Conservation (phyloP, 2,797 vertebrate species). For the Pantherophis vulpinus region DNA sequence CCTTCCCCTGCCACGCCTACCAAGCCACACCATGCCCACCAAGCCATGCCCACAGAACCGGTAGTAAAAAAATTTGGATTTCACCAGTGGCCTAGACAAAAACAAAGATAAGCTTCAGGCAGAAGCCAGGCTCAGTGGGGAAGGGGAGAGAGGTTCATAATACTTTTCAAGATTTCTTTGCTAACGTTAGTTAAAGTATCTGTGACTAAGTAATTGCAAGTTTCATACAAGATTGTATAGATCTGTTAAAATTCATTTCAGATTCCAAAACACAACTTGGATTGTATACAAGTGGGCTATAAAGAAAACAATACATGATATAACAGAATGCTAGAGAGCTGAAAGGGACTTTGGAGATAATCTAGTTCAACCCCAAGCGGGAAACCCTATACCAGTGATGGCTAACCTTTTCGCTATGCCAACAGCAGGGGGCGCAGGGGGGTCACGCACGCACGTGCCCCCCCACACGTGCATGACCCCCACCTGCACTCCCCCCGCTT, state of each 20-base stretch:
- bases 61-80: no score
- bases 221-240: neutral
- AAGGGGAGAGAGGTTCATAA: neutral
- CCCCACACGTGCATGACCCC: no score
- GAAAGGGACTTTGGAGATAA: neutral
- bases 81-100: neutral
- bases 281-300: neutral
- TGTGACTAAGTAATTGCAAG: neutral
- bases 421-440: no score
- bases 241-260: conserved; percentile 17
- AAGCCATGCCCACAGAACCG: no score
- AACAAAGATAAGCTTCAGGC: neutral
- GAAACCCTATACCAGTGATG: no score
- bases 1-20: no score
- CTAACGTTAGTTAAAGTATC: neutral
- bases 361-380: neutral
- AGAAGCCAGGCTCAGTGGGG: neutral
- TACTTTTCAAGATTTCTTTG: neutral
- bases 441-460: no score
- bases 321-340: neutral
- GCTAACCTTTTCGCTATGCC: no score
- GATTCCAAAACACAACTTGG: neutral
- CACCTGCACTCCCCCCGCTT: no score
- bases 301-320: neutral
- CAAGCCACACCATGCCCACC: no score